Evolutionary conservation across 2,113 vertebrate species (phyloP).

Genomic region (Maylandia zebra): DNA sequence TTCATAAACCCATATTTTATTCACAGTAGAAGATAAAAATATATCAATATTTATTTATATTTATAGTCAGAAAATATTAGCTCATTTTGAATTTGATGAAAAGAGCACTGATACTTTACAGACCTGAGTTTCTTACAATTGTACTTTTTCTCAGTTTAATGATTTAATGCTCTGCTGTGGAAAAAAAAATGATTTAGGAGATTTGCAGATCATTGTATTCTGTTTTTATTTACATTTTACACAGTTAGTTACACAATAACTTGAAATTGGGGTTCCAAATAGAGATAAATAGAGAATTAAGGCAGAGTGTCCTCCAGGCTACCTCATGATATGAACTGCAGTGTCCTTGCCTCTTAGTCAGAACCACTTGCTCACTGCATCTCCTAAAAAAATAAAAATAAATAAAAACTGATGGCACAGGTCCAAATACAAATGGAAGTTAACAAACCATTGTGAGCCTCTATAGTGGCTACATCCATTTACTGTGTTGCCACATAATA

Average conservation of each 20-base stretch:
- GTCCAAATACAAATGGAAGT: not conserved
- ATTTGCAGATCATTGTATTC: rapidly evolving
- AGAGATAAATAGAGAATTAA: not conserved
- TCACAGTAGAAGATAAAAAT: not conserved
- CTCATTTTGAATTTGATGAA: not conserved
- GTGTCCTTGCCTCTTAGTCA: not conserved
- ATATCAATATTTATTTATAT: not conserved
- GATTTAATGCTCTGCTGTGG: not conserved
- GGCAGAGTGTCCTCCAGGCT: not conserved
- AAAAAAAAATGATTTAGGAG: not conserved
- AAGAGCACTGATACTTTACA: not conserved
- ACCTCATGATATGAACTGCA: not conserved
- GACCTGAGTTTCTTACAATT: not conserved
- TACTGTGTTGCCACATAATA: not conserved
- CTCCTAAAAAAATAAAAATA: not conserved
- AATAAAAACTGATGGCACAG: not conserved
- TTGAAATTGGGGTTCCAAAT: not conserved
- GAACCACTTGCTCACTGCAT: not conserved
- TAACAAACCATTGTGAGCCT: not conserved
- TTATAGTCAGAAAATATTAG: not conserved
- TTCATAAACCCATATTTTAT: not conserved
- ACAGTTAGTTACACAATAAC: not conserved
- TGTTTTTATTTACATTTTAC: not conserved
- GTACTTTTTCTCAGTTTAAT: not conserved
- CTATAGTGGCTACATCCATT: not conserved